A percentile compares a stretch with the other conserved stretches of the same genome.
Evolutionary conservation across 2,888 invertebrate species (phyloP).

Genomic region (Argynnis bischoffii): DNA sequence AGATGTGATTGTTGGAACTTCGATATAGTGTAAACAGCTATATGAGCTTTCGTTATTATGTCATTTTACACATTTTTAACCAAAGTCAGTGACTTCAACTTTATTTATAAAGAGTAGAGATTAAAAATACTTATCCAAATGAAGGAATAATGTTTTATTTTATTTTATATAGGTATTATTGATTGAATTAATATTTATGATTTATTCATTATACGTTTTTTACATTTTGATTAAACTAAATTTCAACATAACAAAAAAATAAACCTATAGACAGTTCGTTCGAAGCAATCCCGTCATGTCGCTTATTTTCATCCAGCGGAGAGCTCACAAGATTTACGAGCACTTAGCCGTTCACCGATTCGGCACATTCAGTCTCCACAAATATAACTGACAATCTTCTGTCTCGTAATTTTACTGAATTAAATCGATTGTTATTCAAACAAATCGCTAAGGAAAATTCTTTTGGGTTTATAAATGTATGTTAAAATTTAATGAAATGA

Average conservation of each 20-base stretch:
- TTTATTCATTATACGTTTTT: too few species aligned
- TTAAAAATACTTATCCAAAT: too few species aligned
- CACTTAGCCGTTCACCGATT: slow-evolving; percentile 70
- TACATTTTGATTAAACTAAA: neutral
- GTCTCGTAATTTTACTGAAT: slow-evolving; percentile 71
- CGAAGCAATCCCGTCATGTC: slow-evolving; percentile 51
- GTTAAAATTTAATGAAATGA: neutral
- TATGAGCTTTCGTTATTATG: too few species aligned
- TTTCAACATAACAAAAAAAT: slow-evolving; percentile 34
- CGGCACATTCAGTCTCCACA: slow-evolving; percentile 71
- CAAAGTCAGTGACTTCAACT: too few species aligned
- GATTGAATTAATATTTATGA: too few species aligned
- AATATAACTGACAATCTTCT: slow-evolving; percentile 72
- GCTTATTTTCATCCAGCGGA: slow-evolving; percentile 71
- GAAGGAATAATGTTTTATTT: too few species aligned
- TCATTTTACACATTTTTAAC: too few species aligned
- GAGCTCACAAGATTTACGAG: slow-evolving; percentile 73
- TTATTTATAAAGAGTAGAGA: too few species aligned
- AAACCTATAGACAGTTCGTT: slow-evolving; percentile 37
- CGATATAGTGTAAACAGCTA: too few species aligned
- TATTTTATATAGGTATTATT: too few species aligned
- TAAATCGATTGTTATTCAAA: slow-evolving; percentile 53
- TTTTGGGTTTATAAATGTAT: neutral
- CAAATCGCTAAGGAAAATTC: slow-evolving; percentile 18
- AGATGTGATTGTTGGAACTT: too few species aligned